A percentile compares a stretch with the other conserved stretches of the same genome.
Conservation (phyloP, 2,797 vertebrate genomes). For the Syngnathus acus region DNA sequence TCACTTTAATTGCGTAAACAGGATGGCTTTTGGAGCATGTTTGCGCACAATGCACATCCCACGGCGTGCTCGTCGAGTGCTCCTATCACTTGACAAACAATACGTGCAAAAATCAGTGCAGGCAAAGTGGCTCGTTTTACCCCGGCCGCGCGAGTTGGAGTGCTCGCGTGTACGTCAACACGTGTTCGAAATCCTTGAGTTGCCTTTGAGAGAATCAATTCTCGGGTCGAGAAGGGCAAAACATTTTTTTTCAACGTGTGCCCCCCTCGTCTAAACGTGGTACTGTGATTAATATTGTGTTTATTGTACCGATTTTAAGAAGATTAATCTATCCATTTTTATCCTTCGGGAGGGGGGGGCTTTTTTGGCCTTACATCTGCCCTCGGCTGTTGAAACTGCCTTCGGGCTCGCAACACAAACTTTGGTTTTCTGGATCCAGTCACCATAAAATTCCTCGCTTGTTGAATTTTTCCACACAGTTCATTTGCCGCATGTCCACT, state of each 20-base stretch:
- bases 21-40: neutral
- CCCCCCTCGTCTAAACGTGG: too few species aligned
- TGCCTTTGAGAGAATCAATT: neutral
- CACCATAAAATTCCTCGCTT: too few species aligned
- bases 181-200: neutral
- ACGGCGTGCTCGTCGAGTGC: constrained; percentile 34
- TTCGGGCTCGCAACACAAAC: too few species aligned
- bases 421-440: too few species aligned
- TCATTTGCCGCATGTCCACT: neutral
- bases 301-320: too few species aligned
- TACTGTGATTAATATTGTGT: too few species aligned
- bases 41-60: constrained; percentile 32
- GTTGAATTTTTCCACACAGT: too few species aligned
- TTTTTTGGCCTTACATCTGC: too few species aligned
- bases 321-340: too few species aligned
- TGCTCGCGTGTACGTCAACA: neutral
- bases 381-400: too few species aligned
- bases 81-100: constrained; percentile 47
- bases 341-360: too few species aligned
- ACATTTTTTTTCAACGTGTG: too few species aligned
- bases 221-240: neutral
- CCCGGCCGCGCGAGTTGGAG: neutral
- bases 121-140: constrained; percentile 7
- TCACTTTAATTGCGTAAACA: constrained; percentile 49
- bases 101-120: constrained; percentile 22